Conservation (phyloP, 1,140 invertebrate species). For the Zaprionus inermis region DNA sequence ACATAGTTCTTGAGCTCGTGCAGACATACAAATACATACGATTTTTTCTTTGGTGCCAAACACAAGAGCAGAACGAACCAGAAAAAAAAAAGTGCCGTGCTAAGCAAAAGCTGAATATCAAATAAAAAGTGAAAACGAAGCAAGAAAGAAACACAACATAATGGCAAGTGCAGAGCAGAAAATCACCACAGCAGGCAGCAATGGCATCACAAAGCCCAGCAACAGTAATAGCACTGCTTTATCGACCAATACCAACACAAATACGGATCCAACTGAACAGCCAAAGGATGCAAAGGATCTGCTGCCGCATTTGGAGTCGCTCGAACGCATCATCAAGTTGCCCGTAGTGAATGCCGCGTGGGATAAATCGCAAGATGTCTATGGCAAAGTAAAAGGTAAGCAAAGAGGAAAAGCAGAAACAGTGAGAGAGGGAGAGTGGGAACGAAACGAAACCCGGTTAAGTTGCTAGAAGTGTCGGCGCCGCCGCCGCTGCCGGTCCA, state of each 20-base stretch:
- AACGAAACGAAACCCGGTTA: constrained; percentile 38
- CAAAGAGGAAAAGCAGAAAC: neutral
- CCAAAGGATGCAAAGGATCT: constrained; percentile 78
- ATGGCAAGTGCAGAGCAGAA: constrained; percentile 77
- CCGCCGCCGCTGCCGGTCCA: neutral
- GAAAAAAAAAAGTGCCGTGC: constrained; percentile 62
- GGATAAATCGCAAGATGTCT: constrained; percentile 85
- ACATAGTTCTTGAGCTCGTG: constrained; percentile 42
- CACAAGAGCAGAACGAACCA: constrained; percentile 33
- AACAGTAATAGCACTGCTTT: constrained; percentile 12
- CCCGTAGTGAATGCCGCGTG: constrained; percentile 86
- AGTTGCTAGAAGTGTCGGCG: constrained; percentile 6
- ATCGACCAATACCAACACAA: neutral
- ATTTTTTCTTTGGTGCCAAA: constrained; percentile 68
- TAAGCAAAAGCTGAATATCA: constrained; percentile 58
- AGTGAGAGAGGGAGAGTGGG: neutral
- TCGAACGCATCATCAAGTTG: constrained; percentile 86
- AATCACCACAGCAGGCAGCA: constrained; percentile 60
- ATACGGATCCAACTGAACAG: constrained; percentile 47
- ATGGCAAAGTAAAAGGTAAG: constrained; percentile 86
- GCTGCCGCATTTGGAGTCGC: constrained; percentile 85
- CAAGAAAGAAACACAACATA: constrained; percentile 41
- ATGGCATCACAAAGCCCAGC: constrained; percentile 49
- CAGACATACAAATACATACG: constrained; percentile 29
- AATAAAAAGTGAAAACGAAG: constrained; percentile 28